A percentile compares a stretch with the other conserved stretches of the same genome.
phyloP scores from a whole-genome alignment of 1,140 invertebrate species.

The Calephelis nemesis region DNA sequence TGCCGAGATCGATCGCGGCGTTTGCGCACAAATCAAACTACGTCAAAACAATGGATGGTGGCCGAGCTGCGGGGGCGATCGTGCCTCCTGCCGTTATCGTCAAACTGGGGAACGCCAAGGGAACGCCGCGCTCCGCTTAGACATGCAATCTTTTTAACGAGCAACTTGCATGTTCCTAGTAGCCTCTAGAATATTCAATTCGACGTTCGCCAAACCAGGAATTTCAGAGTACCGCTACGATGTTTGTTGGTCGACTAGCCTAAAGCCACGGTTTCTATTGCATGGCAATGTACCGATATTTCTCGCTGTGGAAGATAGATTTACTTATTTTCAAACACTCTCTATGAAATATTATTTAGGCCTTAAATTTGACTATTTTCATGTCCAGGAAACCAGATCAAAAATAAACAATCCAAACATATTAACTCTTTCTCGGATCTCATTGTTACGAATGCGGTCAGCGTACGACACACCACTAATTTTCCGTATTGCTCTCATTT shows the following conservation, averaged over 20 bases:
- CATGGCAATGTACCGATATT: background rate
- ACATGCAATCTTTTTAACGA: conserved; percentile 24
- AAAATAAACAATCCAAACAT: too few relatives aligned
- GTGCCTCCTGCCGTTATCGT: conserved; percentile 57
- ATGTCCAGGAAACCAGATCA: too few relatives aligned
- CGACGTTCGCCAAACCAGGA: conserved; percentile 2
- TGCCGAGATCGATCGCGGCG: conserved; percentile 52
- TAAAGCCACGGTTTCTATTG: too few relatives aligned
- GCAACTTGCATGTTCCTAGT: conserved; percentile 20
- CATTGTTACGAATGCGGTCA: too few relatives aligned
- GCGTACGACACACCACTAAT: too few relatives aligned
- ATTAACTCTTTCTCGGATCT: too few relatives aligned
- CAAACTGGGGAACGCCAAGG: conserved; percentile 29
- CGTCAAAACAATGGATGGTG: conserved; percentile 60
- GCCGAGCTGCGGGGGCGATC: conserved; percentile 61
- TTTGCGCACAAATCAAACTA: conserved; percentile 64
- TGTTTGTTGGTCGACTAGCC: background rate
- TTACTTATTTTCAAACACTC: background rate
- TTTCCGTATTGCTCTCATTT: too few relatives aligned
- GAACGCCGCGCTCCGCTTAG: conserved; percentile 14
- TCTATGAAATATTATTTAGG: too few relatives aligned
- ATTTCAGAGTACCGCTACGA: background rate
- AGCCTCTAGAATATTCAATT: conserved; percentile 23
- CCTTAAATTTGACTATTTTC: too few relatives aligned
- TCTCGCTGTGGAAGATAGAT: background rate